Base-by-base conservation (phyloP, 2,888 invertebrate genomes). In the Leptinotarsa rubiginosa region DNA sequence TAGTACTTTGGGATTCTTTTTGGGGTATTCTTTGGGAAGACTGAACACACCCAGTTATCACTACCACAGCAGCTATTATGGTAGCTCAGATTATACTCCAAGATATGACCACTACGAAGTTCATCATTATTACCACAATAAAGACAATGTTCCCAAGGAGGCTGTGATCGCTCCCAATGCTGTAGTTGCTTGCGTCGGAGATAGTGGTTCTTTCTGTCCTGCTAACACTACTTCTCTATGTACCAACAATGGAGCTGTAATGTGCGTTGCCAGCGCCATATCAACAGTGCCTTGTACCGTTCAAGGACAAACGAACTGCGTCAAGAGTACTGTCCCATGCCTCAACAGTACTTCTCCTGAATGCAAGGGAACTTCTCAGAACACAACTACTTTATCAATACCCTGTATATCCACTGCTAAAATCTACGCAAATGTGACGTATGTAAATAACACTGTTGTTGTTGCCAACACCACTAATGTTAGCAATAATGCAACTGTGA, bases 71-170 rank as follows among this genome's bases (percentile, higher is more conserved):
- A 72, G 74, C 47, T 71, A 72, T 49, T 80, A 69, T 31, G 47
- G 41, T 47, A 22, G 20, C 20, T 20, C 31, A 5, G 69, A 56
- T 10, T 69, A 69, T 41, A 47, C 54, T 1, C 69, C 69, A 47
- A 77, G 83, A 50, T 85, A 85, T 74, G 85, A 85, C 70, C 85
- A 85, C 69, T 87, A 87, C 75, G 82, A 81, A 41, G 86, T 87
- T 4, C 87, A 87, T 73, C 87, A 88, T 77, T 87, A 87, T 76
- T 84, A 87, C 74, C 86, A 86, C 74, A 86, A 86, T 69, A 82
- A 79, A 4, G 83, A 84, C 25, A 73, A 80, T 12, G 75, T 83
- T 1, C 84, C 86, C 0, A 82, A 83, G 68, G 82, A 85, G 72
- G 83, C 80, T 50, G 83, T 81, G 4, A 85, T 87, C 13, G 79